Evolutionary conservation across 2,888 invertebrate genomes (phyloP), one percentile per base, ranked within the genome.

Genomic region (Rhagonycha fulva): DNA sequence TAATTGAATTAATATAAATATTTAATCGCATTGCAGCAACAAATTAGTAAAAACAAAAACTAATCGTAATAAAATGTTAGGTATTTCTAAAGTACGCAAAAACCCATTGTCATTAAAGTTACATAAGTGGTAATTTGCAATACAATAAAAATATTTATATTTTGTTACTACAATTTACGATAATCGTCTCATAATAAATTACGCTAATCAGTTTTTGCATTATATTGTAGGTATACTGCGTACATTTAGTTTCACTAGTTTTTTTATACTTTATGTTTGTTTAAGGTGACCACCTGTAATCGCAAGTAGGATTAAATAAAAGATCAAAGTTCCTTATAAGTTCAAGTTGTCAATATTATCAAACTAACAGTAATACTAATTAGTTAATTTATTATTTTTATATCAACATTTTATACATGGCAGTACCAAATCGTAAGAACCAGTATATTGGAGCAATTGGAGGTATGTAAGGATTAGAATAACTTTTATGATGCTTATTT

Each of bases 381-480:
- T 9, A n/a, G n/a, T 30, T 11, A 30, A 30, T 30, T 12, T n/a
- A 47, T n/a, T 47, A n/a, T n/a, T 12, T 1, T 26, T 26, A 7
- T 7, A 19, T 1, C 2, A 47, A 47, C 7, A n/a, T 24, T 19
- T 62, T 62, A 62, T 19, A 14, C 10, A 66, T 66, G 63, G 63
- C 23, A 19, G 73, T 70, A 63, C 66, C 76, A 14, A 69, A 68
- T 69, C 71, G 74, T n/a, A 67, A 26, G 10, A 77, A 47, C 47
- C 78, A 78, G 78, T 62, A 79, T 67, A 70, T 80, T 70, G 80
- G 76, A 71, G 71, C 78, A 62, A 68, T 77, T 68, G 78, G 76
- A 72, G 60, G 74, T 84, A 82, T 82, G 24, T 81, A 82, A 19
- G 19, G 2, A 76, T 9, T 74, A 12, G 9, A 67, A 26, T 67